A percentile compares a stretch with the other conserved stretches of the same genome.
Conservation (phyloP, 53 echinoderm and acorn worm species). For the Arbacia lixula region DNA sequence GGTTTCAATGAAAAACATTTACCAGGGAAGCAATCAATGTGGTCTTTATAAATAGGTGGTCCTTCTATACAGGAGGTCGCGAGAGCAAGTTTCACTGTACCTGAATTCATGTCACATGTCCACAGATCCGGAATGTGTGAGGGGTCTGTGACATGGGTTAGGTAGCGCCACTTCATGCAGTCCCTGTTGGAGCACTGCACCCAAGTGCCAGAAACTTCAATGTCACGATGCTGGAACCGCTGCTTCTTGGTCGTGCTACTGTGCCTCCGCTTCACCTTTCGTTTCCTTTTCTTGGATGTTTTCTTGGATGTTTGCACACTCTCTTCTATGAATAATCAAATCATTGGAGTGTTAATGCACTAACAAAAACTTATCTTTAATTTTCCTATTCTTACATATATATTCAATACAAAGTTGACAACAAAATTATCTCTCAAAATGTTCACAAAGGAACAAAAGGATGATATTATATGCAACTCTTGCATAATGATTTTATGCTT, state of each 20-base stretch:
- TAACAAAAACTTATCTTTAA: not conserved
- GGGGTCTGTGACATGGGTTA: slow-evolving; percentile 78
- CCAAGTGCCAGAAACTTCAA: slow-evolving; percentile 78
- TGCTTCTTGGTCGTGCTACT: slow-evolving; percentile 59
- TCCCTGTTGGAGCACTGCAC: slow-evolving; percentile 80
- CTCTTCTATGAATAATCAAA: too few species aligned
- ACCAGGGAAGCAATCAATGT: too few species aligned
- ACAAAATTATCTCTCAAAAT: too few species aligned
- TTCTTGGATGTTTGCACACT: too few species aligned
- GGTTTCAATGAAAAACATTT: too few species aligned
- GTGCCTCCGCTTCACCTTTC: slow-evolving; percentile 22
- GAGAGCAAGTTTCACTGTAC: slow-evolving; percentile 15
- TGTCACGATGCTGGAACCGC: slow-evolving; percentile 66
- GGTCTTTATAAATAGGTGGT: too few species aligned
- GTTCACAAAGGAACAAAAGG: too few species aligned
- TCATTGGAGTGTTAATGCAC: too few species aligned
- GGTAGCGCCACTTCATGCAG: slow-evolving; percentile 93
- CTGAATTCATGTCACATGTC: slow-evolving; percentile 68
- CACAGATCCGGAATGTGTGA: slow-evolving; percentile 74
- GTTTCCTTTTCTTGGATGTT: slow-evolving; percentile 18
- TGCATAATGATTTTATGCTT: too few species aligned
- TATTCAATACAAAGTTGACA: too few species aligned
- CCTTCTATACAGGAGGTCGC: not conserved
- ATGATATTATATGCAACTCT: too few species aligned
- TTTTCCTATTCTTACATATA: too few species aligned